phyloP scores from a whole-genome alignment of 2,797 vertebrate genomes.

The Dermochelys coriacea region DNA sequence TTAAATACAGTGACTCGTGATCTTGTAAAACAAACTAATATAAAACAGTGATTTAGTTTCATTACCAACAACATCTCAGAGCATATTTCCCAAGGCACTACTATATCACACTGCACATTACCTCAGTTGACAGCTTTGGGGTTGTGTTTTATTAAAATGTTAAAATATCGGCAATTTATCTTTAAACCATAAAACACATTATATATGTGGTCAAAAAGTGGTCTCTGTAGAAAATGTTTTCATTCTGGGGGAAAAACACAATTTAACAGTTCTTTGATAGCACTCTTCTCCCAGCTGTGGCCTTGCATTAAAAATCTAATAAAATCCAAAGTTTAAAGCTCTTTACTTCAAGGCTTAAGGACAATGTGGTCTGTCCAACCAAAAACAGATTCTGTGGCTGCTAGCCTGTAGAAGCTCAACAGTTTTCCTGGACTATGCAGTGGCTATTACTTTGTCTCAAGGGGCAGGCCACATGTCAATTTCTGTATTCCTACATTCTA shows the following conservation, averaged over 20 bases:
- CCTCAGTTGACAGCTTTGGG: conserved; percentile 25
- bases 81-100: conserved; percentile 51
- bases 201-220: not conserved
- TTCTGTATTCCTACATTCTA: not conserved
- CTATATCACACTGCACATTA: conserved; percentile 30
- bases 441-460: not conserved
- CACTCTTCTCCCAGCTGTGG: not conserved
- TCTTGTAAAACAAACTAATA: conserved; percentile 35
- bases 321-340: not conserved
- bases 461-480: not conserved
- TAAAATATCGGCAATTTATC: conserved; percentile 48
- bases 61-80: conserved; percentile 31
- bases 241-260: not conserved
- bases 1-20: conserved; percentile 36
- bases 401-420: not conserved
- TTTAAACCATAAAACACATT: conserved; percentile 32
- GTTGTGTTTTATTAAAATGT: conserved; percentile 61
- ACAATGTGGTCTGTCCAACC: not conserved
- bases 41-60: conserved; percentile 60
- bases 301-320: not conserved
- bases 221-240: conserved; percentile 18
- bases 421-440: not conserved
- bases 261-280: not conserved
- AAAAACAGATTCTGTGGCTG: not conserved
- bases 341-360: not conserved